Evolutionary conservation across 2,888 invertebrate species (phyloP), one percentile per base, ranked within the genome.

Genomic region (Heliconius hortense): DNA sequence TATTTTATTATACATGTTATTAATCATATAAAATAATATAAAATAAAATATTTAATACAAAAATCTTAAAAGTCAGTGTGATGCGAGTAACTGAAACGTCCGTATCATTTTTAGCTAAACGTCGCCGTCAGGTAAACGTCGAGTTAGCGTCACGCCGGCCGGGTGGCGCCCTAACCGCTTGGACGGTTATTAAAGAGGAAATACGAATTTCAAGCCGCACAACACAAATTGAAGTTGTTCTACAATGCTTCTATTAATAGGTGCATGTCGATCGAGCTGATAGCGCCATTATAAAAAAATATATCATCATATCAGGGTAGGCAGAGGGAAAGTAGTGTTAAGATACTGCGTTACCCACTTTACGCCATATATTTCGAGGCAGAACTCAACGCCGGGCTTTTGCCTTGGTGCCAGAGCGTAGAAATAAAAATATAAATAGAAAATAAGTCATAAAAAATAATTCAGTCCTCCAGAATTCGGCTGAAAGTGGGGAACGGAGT

Each of bases 171-270:
- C 74, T 74, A 71, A 76, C 66, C 82, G 77, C 82, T 83, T 81
- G 82, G 89, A 90, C 91, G 84, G 88, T 90, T 90, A 91, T 89
- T 88, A 89, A 90, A 86, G 87, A 88, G 85, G 85, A 88, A 87
- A 87, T 86, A 86, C 84, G 84, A 83, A 86, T 76, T 71, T 82
- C 82, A 69, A 82, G 83, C 85, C 79, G 79, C 76, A 80, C 81
- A 81, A 80, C 80, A 78, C 81, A 74, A 79, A 75, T 77, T 81
- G 82, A 82, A 85, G 80, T 85, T 83, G 81, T 83, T 82, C 81
- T 82, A 84, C 83, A 82, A 81, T 83, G 82, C 82, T 78, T 78
- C 78, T 81, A 79, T 82, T 84, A 72, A 72, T 78, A 68, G 73
- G 4, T 39, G 43, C 35, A 60, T 24, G 73, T 68, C 73, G 53